Percentiles rank a stretch among this genome's conserved stretches.
These are phyloP conservation scores for Rotaria magnacalcarata DNA, from an alignment of 2,888 invertebrate species.

Conservation along the genomic window DNA sequence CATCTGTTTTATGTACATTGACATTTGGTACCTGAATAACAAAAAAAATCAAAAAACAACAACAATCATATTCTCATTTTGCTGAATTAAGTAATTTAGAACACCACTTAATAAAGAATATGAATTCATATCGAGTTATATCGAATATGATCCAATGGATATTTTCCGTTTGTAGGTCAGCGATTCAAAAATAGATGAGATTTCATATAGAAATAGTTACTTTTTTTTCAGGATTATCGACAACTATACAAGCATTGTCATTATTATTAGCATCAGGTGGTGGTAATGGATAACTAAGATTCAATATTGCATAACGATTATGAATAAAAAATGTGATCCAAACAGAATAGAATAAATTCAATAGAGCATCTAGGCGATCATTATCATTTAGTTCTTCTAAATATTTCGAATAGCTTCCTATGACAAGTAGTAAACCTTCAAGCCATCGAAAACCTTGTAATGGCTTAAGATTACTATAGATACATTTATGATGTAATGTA, in stretches of 20 bases:
- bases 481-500: conserved; percentile 4
- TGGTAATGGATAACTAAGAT: background rate
- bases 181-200: no score
- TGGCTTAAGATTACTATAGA: conserved; percentile 12
- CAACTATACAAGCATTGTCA: background rate
- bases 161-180: no score
- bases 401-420: conserved; percentile 26
- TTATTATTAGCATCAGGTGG: conserved; percentile 6
- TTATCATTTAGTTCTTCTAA: background rate
- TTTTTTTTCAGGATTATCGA: background rate
- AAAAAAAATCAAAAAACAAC: background rate
- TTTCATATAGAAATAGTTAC: background rate
- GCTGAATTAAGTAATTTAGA: no score
- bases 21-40: background rate
- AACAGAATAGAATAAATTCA: conserved; percentile 17
- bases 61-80: no score
- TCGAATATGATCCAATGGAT: no score
- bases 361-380: background rate
- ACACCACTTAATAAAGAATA: no score
- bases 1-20: background rate
- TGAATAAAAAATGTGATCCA: conserved; percentile 8
- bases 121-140: no score
- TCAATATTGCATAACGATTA: background rate
- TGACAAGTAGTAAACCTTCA: background rate
- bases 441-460: conserved; percentile 19